Base-by-base conservation (phyloP, 2,113 vertebrate species). In the Meles meles region DNA sequence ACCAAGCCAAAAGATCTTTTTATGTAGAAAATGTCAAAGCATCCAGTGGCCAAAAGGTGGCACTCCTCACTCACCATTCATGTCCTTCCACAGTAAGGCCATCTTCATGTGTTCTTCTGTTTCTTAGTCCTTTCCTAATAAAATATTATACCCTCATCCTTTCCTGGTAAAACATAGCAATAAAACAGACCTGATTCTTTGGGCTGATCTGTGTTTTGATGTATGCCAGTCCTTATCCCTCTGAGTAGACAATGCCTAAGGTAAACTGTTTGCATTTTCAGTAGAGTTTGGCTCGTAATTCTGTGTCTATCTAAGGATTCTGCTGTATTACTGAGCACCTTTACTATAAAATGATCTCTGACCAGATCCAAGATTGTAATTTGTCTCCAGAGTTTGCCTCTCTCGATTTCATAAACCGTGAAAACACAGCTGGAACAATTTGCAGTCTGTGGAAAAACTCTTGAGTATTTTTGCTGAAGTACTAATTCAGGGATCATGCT, bases 41-140 rank as follows among this genome's bases (percentile, higher is more conserved):
- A 57, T 13, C 69, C 3, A 71, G 2, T 2, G 93, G 61, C 98
- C 99, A 98, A 99, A 98, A 98, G 99, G 98, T 99, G 99, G 99
- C 99, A 97, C 97, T 98, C 76, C 97, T 97, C 76, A 96, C 96
- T 98, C 98, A 98, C 93, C 55, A 0, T 90, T 98, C 17, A 29
- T 12, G 34, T 49, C 17, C 55, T 52, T 1, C 3, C n/a, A 6
- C 31, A 7, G 0, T 5, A 29, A 65, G 47, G 55, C 6, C 10
- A 25, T 44, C 44, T 14, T 74, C 0, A 1, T 3, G 57, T 67
- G 83, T 52, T 86, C 85, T 5, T 76, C 97, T 97, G 93, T 93
- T 67, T 96, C 57, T 97, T 93, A 92, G 82, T 76, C 57, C 67
- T 77, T 94, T 98, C 88, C 93, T 49, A 92, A 88, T 97, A 96